phyloP scores from a whole-genome alignment of 2,888 invertebrate genomes.

The Melieria omissa region DNA sequence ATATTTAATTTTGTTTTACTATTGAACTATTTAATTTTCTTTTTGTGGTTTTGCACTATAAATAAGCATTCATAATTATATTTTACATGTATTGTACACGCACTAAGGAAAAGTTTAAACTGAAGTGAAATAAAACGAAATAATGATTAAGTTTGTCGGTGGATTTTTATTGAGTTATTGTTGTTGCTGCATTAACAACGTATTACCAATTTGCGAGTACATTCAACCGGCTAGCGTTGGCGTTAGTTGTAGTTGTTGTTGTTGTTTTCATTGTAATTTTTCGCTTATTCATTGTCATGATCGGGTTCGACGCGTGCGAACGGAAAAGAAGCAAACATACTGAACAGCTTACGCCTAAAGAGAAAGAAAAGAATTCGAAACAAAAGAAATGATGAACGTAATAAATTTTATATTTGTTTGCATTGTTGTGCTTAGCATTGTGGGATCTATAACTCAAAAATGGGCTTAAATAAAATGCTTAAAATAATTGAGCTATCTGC shows the following conservation, averaged over 20 bases:
- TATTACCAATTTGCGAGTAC: not conserved
- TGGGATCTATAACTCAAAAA: not conserved
- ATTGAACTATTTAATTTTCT: not conserved
- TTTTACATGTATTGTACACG: conserved; percentile 7
- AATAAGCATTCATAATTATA: not conserved
- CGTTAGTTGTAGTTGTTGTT: no score
- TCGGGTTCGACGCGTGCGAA: conserved; percentile 43
- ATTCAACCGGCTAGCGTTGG: not conserved
- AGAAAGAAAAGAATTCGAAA: conserved; percentile 6
- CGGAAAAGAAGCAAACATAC: conserved; percentile 56
- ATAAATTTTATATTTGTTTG: conserved; percentile 33
- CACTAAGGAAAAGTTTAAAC: conserved; percentile 14
- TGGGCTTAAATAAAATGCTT: no score
- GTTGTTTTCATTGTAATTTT: not conserved
- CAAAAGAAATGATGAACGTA: not conserved
- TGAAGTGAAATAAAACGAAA: conserved; percentile 20
- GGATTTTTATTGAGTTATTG: no score
- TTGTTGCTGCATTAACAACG: no score
- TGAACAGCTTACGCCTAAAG: conserved; percentile 54
- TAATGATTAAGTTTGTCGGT: not conserved
- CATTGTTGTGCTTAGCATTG: conserved; percentile 35
- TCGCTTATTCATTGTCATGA: conserved; percentile 26
- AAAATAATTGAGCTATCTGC: no score
- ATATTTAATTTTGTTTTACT: no score
- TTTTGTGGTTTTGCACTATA: conserved; percentile 14